Evolutionary conservation across 2,113 vertebrate species (phyloP).

Genomic region (Neolamprologus sp.): DNA sequence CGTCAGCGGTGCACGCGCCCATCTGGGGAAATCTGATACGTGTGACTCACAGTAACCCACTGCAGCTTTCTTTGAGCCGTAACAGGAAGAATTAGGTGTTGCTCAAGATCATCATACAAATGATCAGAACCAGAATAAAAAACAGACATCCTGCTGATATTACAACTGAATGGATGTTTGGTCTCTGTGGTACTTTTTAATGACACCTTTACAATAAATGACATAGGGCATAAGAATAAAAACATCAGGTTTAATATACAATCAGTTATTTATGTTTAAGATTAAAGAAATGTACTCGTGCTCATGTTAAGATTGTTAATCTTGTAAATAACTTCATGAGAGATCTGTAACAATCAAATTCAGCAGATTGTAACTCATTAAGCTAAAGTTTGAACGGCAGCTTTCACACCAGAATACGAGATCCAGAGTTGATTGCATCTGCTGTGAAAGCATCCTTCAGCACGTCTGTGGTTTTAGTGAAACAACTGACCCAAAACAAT

Average conservation of each 20-base stretch:
- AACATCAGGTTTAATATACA: neutral
- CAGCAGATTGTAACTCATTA: neutral
- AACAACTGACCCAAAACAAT: neutral
- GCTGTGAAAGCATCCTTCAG: rapidly evolving
- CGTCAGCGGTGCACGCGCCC: too few relatives aligned
- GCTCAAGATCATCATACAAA: neutral
- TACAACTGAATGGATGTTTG: neutral
- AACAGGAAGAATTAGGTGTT: neutral
- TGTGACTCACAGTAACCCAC: neutral
- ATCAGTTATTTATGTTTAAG: neutral
- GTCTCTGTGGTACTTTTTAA: neutral
- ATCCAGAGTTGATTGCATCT: neutral
- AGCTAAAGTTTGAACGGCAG: neutral
- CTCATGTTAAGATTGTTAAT: neutral
- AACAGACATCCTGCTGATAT: neutral
- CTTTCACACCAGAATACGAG: neutral
- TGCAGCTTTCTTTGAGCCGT: neutral
- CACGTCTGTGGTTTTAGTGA: neutral
- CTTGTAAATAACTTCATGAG: rapidly evolving
- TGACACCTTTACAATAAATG: neutral
- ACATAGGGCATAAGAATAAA: neutral
- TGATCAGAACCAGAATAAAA: neutral
- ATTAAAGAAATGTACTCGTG: neutral
- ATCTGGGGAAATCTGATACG: neutral
- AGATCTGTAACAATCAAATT: neutral